Conservation (phyloP, 2,888 invertebrate genomes). For the Eurytoma californica region DNA sequence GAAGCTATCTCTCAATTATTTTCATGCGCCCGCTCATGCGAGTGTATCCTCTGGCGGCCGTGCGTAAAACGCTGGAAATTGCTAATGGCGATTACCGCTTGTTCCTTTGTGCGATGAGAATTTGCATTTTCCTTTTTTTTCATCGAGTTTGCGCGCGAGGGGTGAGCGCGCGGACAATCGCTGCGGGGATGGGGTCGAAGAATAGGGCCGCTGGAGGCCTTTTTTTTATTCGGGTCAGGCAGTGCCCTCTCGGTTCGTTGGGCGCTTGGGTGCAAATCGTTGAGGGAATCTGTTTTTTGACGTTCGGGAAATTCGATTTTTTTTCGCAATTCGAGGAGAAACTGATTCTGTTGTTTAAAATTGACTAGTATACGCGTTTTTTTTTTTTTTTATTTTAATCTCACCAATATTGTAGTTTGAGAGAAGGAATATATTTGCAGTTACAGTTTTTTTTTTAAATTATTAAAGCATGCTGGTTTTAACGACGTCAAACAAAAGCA, state of each 20-base stretch:
- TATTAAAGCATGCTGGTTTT: too few relatives aligned
- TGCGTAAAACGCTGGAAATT: constrained; percentile 46
- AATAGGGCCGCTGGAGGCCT: background rate
- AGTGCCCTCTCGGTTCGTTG: background rate
- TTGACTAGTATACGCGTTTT: too few relatives aligned
- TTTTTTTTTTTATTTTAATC: too few relatives aligned
- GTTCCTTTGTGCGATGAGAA: constrained; percentile 46
- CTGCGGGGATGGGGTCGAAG: constrained; percentile 17
- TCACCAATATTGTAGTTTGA: too few relatives aligned
- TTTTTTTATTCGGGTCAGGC: constrained; percentile 20
- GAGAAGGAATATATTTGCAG: too few relatives aligned
- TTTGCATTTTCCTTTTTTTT: constrained; percentile 43
- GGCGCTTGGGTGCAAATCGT: constrained; percentile 13
- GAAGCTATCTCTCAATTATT: constrained; percentile 51
- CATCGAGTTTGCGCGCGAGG: too few relatives aligned
- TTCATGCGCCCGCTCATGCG: constrained; percentile 12
- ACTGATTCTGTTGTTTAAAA: too few relatives aligned
- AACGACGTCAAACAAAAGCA: too few relatives aligned
- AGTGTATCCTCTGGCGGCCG: background rate
- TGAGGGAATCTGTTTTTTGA: constrained; percentile 10
- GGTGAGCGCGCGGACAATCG: background rate
- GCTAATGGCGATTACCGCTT: constrained; percentile 52
- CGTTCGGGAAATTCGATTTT: constrained; percentile 41
- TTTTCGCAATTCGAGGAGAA: background rate
- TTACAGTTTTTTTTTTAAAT: too few relatives aligned